Conservation (phyloP, 2,888 invertebrate species). For the Cryptus viduatorius region DNA sequence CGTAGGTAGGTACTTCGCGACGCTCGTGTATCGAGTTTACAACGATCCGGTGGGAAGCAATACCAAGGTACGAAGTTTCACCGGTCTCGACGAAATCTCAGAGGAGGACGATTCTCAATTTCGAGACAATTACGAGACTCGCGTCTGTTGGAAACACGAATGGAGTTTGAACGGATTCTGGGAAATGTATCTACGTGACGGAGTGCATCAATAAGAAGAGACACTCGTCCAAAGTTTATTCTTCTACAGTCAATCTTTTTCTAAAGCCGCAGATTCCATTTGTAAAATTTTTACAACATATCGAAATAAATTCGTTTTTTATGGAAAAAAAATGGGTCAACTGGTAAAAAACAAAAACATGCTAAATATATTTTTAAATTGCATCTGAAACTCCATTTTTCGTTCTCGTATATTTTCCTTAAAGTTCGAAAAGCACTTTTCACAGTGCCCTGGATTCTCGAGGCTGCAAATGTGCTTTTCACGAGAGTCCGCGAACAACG, state of each 20-base stretch:
- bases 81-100: constrained; percentile 52
- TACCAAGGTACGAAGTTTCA: constrained; percentile 54
- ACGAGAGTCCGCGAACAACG: not conserved
- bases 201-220: constrained; percentile 39
- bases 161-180: constrained; percentile 51
- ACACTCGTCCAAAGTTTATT: not conserved
- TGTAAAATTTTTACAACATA: too few species aligned
- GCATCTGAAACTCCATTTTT: not conserved
- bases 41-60: constrained; percentile 50
- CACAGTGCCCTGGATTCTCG: not conserved
- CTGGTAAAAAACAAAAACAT: not conserved
- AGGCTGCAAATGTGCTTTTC: not conserved
- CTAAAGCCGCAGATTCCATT: not conserved
- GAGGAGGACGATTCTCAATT: constrained; percentile 66
- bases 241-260: constrained; percentile 27
- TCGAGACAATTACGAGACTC: constrained; percentile 64
- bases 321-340: too few species aligned
- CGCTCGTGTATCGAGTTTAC: constrained; percentile 55
- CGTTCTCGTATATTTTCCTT: not conserved
- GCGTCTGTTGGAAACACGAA: constrained; percentile 20
- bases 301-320: too few species aligned
- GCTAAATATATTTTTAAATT: not conserved
- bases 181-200: constrained; percentile 55
- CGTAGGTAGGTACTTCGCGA: constrained; percentile 15
- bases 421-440: constrained; percentile 2